Base-by-base conservation (phyloP, 2,888 invertebrate species). In the Volucella inflata region DNA sequence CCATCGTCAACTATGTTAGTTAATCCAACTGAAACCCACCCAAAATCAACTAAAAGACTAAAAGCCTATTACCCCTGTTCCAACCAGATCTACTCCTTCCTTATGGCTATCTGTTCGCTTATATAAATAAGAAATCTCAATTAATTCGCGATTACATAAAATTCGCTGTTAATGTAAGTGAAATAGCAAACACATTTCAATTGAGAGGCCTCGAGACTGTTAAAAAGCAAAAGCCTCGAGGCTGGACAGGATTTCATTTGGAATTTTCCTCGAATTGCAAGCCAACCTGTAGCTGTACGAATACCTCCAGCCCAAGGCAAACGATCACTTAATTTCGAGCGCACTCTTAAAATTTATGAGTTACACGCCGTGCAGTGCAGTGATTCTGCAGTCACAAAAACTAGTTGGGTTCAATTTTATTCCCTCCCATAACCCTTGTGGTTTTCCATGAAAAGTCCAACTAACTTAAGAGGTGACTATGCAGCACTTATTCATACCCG, bases 91-190 rank as follows among this genome's bases (percentile, higher is more conserved):
- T 16, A 12, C 59, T 42, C 59, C 16, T 44, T 10, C 11, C 46
- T 36, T 14, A 16, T 12, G 44, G 68, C 55, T 30, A 53, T 21
- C 67, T 42, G 42, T 30, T 36, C 68, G 14, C 59, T 60, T 60
- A 50, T 59, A 50, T 71, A 71, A 71, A 67, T 67, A 67, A 44
- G 60, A 77, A 72, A 55, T 71, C 77, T 67, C 77, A 82, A 82
- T 82, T 72, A 72, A 71, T 77, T 67, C 16, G 53, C 51, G 53
- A 71, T 82, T 72, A 82, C 71, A 82, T 72, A 77, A 82, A 72
- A 40, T 46, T 53, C 9, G 17, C 50, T 65, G 75, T 80, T 48
- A 80, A 21, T 44, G 64, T 57, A 38, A 76, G 50, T 51, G 16
- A 67, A 72, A 77, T 57, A 80, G 71, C 71, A 72, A 82, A 82